phyloP scores from a whole-genome alignment of 2,797 vertebrate species.

The Sebastes reedi region DNA sequence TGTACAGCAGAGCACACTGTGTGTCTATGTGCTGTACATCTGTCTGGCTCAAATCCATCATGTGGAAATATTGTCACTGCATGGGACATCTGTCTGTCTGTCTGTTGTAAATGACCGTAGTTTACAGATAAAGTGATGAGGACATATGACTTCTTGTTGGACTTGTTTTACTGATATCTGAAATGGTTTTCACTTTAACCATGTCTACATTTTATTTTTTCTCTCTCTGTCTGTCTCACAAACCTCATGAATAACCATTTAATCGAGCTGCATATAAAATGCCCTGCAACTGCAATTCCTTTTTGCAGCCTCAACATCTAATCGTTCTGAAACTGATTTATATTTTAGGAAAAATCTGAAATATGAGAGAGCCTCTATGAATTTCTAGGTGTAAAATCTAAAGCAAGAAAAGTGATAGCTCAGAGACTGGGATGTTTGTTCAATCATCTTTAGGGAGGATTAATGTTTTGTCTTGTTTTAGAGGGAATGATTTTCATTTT shows the following conservation, averaged over 20 bases:
- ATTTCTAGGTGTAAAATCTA: background rate
- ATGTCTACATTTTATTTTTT: background rate
- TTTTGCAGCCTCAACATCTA: background rate
- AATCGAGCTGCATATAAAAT: background rate
- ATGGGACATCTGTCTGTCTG: background rate
- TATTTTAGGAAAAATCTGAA: background rate
- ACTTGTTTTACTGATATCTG: background rate
- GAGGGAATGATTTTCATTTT: background rate
- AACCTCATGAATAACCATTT: background rate
- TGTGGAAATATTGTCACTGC: background rate
- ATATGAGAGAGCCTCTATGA: background rate
- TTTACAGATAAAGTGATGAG: background rate
- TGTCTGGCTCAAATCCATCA: background rate
- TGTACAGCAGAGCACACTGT: conserved; percentile 1
- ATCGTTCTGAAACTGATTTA: background rate
- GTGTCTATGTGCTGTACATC: background rate
- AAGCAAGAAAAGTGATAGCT: background rate
- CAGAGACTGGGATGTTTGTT: background rate
- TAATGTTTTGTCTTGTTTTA: background rate
- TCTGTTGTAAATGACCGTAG: background rate
- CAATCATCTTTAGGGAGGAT: background rate
- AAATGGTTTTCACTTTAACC: background rate
- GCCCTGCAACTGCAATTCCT: background rate
- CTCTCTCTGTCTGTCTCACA: background rate
- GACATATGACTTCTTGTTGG: no score